These are phyloP conservation scores for Oxygymnocypris stewartii DNA, from an alignment of 2,113 vertebrate species.

Conservation along the genomic window DNA sequence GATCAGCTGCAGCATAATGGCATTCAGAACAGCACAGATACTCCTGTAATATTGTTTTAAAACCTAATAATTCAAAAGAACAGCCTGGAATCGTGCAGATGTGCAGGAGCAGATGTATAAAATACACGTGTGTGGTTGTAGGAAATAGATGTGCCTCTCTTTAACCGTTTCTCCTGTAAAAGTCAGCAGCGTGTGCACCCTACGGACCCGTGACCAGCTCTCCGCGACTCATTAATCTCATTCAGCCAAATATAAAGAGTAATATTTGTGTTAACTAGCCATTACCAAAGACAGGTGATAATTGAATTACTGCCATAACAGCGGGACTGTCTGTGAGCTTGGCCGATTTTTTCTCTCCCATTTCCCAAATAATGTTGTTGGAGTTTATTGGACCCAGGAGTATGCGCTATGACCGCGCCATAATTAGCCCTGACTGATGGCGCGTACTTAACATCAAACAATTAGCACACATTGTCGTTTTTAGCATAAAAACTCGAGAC, in stretches of 20 bases:
- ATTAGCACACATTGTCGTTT: slow-evolving; percentile 78
- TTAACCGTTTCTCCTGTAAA: slow-evolving; percentile 39
- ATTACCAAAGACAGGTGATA: slow-evolving; percentile 16
- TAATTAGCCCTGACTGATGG: slow-evolving; percentile 94
- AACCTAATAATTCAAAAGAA: neutral
- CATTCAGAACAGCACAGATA: neutral
- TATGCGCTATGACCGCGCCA: slow-evolving; percentile 73
- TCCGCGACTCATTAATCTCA: slow-evolving; percentile 22
- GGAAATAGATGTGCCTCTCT: neutral
- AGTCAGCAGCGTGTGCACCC: neutral
- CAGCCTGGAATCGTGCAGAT: neutral
- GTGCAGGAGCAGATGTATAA: neutral
- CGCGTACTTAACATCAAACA: slow-evolving; percentile 82
- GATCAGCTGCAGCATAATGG: neutral
- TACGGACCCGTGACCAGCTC: neutral
- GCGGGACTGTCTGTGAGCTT: slow-evolving; percentile 36
- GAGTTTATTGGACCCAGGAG: slow-evolving; percentile 72
- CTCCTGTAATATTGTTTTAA: neutral
- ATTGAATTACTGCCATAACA: slow-evolving; percentile 35
- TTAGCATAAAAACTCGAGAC: slow-evolving; percentile 55
- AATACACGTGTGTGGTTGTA: neutral
- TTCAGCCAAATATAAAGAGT: slow-evolving; percentile 27
- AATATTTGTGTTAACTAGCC: slow-evolving; percentile 47
- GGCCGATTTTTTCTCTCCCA: slow-evolving; percentile 54
- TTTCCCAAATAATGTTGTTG: slow-evolving; percentile 75